Evolutionary conservation across 2,113 vertebrate species (phyloP).

Genomic region (Isichthys henryi): DNA sequence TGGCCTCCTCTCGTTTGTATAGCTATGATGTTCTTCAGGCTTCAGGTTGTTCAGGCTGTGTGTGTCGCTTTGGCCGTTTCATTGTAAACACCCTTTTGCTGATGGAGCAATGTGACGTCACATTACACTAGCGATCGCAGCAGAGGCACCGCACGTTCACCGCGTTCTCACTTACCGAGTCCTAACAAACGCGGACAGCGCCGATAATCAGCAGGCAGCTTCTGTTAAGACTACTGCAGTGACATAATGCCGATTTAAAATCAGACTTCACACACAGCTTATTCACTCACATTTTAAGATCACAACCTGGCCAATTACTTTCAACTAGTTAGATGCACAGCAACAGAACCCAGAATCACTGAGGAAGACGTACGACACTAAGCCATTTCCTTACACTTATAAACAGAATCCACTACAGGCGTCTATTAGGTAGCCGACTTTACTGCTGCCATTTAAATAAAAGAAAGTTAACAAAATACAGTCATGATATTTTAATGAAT

Average conservation of each 20-base stretch:
- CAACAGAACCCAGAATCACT: background rate
- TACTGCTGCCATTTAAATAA: background rate
- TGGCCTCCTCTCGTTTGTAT: no score
- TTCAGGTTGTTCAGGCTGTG: background rate
- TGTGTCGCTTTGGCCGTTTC: background rate
- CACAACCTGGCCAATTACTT: background rate
- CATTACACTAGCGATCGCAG: background rate
- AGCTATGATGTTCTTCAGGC: no score
- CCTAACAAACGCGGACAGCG: background rate
- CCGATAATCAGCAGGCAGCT: background rate
- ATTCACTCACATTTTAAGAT: background rate
- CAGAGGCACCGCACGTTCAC: background rate
- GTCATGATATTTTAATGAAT: slow-evolving; percentile 47
- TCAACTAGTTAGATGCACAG: background rate
- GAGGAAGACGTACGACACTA: background rate
- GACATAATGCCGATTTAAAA: background rate
- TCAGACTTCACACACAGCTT: background rate
- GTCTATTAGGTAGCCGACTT: background rate
- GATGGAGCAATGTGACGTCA: background rate
- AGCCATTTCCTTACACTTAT: background rate
- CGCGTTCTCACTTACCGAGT: background rate
- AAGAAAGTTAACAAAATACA: background rate
- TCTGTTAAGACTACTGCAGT: background rate
- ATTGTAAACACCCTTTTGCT: background rate
- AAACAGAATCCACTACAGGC: background rate